Base-by-base conservation (phyloP, 2,797 vertebrate species). In the Brachyalestes nurse region DNA sequence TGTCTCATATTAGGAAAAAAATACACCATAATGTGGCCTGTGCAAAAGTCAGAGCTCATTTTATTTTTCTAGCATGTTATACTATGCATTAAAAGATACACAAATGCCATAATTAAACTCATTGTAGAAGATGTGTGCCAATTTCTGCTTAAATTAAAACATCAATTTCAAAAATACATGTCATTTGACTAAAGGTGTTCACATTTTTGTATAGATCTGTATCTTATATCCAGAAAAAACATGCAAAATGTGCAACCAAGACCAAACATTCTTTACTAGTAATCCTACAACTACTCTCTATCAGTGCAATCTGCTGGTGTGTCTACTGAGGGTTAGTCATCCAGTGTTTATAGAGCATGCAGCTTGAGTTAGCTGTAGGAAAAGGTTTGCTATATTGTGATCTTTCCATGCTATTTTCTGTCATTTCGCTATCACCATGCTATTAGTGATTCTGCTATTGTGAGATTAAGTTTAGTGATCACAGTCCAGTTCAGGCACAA, bases 361-460 rank as follows among this genome's bases (percentile, higher is more conserved):
- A 82, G 77, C 85, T 82, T 73, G 23, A 66, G 72, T 8, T 85
- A 75, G 45, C 75, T 51, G 79, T 57, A 76, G 51, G 86, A 80
- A 65, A 79, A 86, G 84, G 10, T 40, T 40, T n/a, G 57, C 79
- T 9, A 23, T 2, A 12, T 83, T 88, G 38, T 19, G 9, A 45
- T 85, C 88, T 87, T 75, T 53, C 58, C 87, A 87, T 88, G 87
- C 89, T 85, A 86, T 84, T 12, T 42, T n/a, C 34, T 5, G 8
- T 40, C 19, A n/a, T 67, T 47, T 19, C n/a, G 28, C 66, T 72
- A 71, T 55, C 60, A 28, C 45, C 47, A 66, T 80, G 73, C 67
- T 72, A 19, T 45, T 45, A 55, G 45, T 64, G 4, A 21, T 62
- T 12, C 45, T 51, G 45, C 55, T 53, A 53, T 4, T 16, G 62